A percentile compares a stretch with the other conserved stretches of the same genome.
phyloP scores from a whole-genome alignment of 2,797 vertebrate species.

The Vireo griseus region DNA sequence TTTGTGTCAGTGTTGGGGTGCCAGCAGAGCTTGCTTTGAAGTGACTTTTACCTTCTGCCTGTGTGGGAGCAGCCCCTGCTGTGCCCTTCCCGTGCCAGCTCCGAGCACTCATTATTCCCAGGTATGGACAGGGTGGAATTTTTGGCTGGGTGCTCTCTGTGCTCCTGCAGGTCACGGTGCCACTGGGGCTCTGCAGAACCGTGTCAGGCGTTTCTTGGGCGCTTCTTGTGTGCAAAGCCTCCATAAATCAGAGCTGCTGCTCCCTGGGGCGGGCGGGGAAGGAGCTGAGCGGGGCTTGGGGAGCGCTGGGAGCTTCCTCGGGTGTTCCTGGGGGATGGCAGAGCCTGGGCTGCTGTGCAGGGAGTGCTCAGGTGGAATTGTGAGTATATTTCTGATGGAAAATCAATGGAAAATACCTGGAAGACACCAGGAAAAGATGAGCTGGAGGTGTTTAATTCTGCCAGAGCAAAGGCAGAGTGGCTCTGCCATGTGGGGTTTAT shows the following conservation, averaged over 20 bases:
- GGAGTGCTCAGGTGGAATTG: neutral
- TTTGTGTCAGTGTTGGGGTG: fast-evolving
- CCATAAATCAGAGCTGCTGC: neutral
- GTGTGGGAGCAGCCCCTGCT: neutral
- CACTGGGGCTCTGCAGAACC: neutral
- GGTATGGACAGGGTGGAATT: fast-evolving
- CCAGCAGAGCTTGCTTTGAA: neutral
- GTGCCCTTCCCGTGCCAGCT: fast-evolving
- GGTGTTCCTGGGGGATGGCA: fast-evolving
- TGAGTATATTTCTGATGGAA: neutral
- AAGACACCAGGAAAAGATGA: neutral
- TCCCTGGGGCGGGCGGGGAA: neutral
- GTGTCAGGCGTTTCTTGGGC: neutral
- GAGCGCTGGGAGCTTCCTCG: fast-evolving
- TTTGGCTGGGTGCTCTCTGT: neutral
- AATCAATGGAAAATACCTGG: fast-evolving
- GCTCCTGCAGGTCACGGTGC: constrained; percentile 42
- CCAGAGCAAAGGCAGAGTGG: neutral
- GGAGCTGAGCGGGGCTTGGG: neutral
- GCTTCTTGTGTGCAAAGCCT: neutral
- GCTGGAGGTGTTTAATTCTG: neutral
- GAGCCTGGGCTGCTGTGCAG: neutral
- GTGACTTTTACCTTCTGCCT: neutral
- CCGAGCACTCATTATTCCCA: neutral
- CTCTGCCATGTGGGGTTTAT: neutral